Evolutionary conservation across 2,797 vertebrate genomes (phyloP).

Genomic region (Anguilla marmorata): DNA sequence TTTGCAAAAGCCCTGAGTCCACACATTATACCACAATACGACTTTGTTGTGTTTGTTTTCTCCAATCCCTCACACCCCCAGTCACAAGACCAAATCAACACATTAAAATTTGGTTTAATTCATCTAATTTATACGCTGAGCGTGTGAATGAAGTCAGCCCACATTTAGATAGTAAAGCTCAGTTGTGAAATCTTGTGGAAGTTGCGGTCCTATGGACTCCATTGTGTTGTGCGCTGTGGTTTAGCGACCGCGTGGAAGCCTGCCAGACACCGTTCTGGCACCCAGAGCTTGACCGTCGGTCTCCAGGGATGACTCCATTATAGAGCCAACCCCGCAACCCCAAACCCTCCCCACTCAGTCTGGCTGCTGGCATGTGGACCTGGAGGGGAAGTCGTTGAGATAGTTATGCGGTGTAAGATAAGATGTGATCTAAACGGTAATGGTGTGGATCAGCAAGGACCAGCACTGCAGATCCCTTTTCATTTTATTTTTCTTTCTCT

Average conservation of each 20-base stretch:
- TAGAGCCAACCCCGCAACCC: conserved; percentile 10
- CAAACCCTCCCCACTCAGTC: not conserved
- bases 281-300: conserved; percentile 23
- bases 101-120: not conserved
- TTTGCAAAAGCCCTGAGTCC: conserved; percentile 3
- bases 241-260: not conserved
- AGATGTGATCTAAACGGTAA: conserved; percentile 70
- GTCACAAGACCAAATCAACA: conserved; percentile 6
- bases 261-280: conserved; percentile 27
- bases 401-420: conserved; percentile 25
- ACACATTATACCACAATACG: not conserved
- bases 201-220: conserved; percentile 6
- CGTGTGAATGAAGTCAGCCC: conserved; percentile 7
- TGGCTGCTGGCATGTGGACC: conserved; percentile 29
- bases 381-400: conserved; percentile 16
- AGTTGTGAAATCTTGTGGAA: conserved; percentile 23
- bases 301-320: conserved; percentile 29
- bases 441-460: conserved; percentile 73
- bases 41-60: not conserved
- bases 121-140: conserved; percentile 23
- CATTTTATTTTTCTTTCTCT: not conserved
- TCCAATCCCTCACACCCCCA: not conserved
- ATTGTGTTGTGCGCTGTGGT: conserved; percentile 27
- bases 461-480: conserved; percentile 20
- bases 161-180: not conserved